Evolutionary conservation across 2,113 vertebrate species (phyloP), one percentile per base, ranked within the genome.

Genomic region (Merops nubicus): DNA sequence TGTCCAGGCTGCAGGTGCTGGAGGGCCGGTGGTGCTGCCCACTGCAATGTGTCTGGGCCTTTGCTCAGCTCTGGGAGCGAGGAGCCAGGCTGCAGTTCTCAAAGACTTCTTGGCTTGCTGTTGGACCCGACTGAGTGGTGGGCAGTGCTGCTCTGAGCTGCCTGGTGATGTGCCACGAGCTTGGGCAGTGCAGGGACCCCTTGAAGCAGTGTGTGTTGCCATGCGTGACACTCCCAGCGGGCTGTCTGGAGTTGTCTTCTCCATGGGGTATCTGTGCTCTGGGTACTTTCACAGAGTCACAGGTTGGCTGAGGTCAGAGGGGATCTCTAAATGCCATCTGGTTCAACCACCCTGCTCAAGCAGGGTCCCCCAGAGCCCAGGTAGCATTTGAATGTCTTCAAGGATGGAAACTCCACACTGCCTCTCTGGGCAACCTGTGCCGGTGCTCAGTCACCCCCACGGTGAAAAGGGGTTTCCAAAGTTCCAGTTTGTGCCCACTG

Each of bases 101-200:
- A 42, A 26, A 18, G 28, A 9, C 38, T 25, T 42, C 8, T 33
- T 67, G 13, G 59, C 33, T 67, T 57, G 26, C 22, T 85, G 48
- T 38, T 78, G 48, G 53, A 42, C n/a, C 51, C 3, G 8, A 9
- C 60, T 0, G 0, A 19, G 67, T 36, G 38, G n/a, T 53, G 68
- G 47, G 34, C 26, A 53, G 29, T 13, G n/a, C 51, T 63, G 42
- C 42, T 15, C 17, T 0, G 1, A 47, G 77, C 38, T 70, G n/a
- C 47, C 31, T 1, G 1, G 15, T 47, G 31, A 16, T 19, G 43
- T 1, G 5, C 4, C 0, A 0, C 8, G 38, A 51, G 28, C 34
- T 57, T 34, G 50, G 72, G 38, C 16, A 48, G 42, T 6, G 0
- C 2, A 4, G 23, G 42, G 11, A 38, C 15, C 6, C 22, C 38